Base-by-base conservation (phyloP, 1,140 invertebrate species). In the Chymomyza costata region DNA sequence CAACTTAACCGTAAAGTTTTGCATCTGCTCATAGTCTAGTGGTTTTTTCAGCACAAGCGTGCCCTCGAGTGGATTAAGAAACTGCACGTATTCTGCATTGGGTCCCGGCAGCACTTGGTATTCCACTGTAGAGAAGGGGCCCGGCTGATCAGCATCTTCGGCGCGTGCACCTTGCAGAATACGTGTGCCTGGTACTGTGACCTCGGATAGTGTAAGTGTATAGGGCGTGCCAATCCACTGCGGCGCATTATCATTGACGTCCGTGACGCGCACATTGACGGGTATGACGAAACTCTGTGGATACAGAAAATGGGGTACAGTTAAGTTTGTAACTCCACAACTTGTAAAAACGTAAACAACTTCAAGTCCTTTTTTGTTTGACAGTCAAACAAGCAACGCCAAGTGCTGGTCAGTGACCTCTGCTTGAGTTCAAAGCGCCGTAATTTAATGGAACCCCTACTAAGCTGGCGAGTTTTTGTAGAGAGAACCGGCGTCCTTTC, bases 211-310 rank as follows among this genome's bases (percentile, higher is more conserved):
- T 65, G 94, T 93, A 39, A 95, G 87, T 8, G 90, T 88, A 78
- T 95, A 96, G 3, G 94, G 94, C 3, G 92, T 91, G 51, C 93
- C 93, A 19, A 92, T 87, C 87, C 95, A 96, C 65, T 91, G 87
- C 0, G 95, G 95, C 3, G 93, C 92, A 87, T 96, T 96, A 85
- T 97, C 95, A 84, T 97, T 97, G 13, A 93, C 94, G 87, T 97
- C 95, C 15, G 92, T 95, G n/a, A 97, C 94, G 55, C 95, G 88
- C 35, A 97, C 93, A 71, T 94, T 95, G 15, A 97, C 92, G 6
- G 95, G 95, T 74, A 97, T 95, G 6, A 93, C 90, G 76, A 95
- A 95, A 59, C 91, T 93, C 93, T 94, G 82, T 41, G 86, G 17
- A 17, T 1, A 14, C 18, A 17, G 19, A 32, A 15, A 31, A 35